Base-by-base conservation (phyloP, 2,113 vertebrate genomes). In the Odocoileus virginianus region DNA sequence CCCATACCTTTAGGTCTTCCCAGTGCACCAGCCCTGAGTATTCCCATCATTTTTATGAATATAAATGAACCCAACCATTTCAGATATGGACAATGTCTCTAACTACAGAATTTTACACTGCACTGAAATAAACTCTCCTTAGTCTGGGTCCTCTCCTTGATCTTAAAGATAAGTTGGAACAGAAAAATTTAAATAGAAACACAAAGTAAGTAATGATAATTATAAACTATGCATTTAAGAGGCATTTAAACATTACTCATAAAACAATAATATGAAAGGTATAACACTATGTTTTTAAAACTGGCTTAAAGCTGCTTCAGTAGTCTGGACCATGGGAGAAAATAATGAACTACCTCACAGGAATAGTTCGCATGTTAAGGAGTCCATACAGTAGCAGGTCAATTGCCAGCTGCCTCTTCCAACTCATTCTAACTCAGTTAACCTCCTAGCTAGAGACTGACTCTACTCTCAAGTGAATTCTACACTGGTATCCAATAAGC, bases 101-200 rank as follows among this genome's bases (percentile, higher is more conserved):
- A 43, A 76, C 57, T 13, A 89, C 27, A 91, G 52, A 95, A 61
- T 85, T 93, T 33, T 90, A 17, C 5, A 74, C 36, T n/a, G 11
- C 23, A 58, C 50, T 79, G n/a, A 94, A 15, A 57, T 1, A 92
- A 82, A 85, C 7, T 30, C 40, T 76, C 45, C 54, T 89, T 84
- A 57, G 14, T 57, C 36, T 54, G 17, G 13, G 12, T 19, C 55
- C 21, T 83, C 17, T 88, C 45, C 88, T 61, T 76, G 30, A 86
- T 25, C 94, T 97, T 78, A 96, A 91, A 96, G 96, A 61, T 60
- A 94, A 94, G 30, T 33, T 45, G 92, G 28, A 47, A 30, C 47
- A 89, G 54, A 88, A 16, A 95, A 97, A 91, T 64, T 67, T 89
- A 7, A 97, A 91, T 74, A 83, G 92, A 96, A 97, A 97, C 55